Evolutionary conservation across 37 sponge, comb jelly and placozoan genomes (phyloP).

Genomic region (Aphrocallistes beatrix): DNA sequence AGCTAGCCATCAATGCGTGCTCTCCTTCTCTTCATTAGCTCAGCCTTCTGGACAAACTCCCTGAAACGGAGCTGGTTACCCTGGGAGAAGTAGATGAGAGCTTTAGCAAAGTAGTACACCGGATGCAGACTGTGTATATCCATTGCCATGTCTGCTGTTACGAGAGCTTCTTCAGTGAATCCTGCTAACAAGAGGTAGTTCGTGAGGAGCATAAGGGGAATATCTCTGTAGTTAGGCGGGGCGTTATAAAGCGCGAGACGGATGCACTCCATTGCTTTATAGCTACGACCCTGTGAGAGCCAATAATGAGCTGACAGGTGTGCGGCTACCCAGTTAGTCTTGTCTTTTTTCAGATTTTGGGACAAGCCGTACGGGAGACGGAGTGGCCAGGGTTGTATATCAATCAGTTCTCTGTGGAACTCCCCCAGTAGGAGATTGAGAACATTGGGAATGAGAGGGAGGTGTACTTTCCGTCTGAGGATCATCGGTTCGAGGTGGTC

Average conservation of each 20-base stretch:
- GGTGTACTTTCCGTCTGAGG: background rate
- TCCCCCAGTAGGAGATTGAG: background rate
- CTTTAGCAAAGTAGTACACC: background rate
- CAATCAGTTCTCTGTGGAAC: background rate
- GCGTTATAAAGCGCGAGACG: background rate
- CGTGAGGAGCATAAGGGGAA: background rate
- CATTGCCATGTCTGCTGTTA: constrained; percentile 14
- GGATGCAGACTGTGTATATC: background rate
- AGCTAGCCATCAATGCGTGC: background rate
- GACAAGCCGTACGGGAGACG: background rate
- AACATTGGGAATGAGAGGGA: background rate
- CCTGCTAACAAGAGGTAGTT: background rate
- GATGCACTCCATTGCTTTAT: background rate
- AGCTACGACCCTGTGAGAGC: background rate
- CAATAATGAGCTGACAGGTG: background rate
- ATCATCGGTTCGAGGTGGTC: background rate
- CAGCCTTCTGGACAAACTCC: constrained; percentile 5
- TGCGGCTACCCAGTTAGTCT: constrained; percentile 1
- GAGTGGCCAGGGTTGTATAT: background rate
- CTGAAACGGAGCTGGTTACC: background rate
- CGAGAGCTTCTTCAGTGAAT: background rate
- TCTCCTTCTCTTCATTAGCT: constrained; percentile 6
- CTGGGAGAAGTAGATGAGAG: background rate
- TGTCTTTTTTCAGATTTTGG: background rate
- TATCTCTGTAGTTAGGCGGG: background rate